Conservation (phyloP, 2,113 vertebrate species). For the Laticauda colubrina region DNA sequence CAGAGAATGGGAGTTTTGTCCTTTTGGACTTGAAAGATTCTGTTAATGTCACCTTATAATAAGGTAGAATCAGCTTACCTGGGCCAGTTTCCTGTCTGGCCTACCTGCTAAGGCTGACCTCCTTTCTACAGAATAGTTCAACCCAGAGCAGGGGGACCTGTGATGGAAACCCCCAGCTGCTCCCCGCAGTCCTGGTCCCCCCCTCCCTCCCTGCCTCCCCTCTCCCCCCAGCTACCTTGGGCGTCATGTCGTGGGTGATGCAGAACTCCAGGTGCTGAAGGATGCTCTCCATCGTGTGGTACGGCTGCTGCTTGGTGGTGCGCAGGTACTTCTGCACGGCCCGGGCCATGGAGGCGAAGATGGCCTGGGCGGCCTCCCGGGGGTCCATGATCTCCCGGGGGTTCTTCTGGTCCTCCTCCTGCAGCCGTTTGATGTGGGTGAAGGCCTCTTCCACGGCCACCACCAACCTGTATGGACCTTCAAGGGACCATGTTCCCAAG, state of each 20-base stretch:
- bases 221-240: conserved; percentile 35
- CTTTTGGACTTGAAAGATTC: no score
- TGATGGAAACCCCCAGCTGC: no score
- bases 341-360: conserved; percentile 95
- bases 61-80: no score
- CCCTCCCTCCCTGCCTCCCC: no score
- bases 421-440: conserved; percentile 94
- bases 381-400: conserved; percentile 93
- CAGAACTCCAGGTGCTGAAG: conserved; percentile 96
- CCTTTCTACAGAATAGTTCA: no score
- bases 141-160: no score
- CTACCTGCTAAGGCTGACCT: no score
- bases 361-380: conserved; percentile 91
- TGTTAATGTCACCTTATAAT: no score
- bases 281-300: conserved; percentile 99
- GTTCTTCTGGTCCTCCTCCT: conserved; percentile 90
- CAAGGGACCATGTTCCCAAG: neutral
- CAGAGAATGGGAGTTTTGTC: no score
- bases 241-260: conserved; percentile 97
- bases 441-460: conserved; percentile 96
- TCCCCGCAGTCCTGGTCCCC: no score
- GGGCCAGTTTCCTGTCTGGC: no score
- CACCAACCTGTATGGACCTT: conserved; percentile 76
- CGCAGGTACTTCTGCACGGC: conserved; percentile 98
- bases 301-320: conserved; percentile 92